Evolutionary conservation across 2,113 vertebrate species (phyloP).

Genomic region (Pteruthius melanotis): DNA sequence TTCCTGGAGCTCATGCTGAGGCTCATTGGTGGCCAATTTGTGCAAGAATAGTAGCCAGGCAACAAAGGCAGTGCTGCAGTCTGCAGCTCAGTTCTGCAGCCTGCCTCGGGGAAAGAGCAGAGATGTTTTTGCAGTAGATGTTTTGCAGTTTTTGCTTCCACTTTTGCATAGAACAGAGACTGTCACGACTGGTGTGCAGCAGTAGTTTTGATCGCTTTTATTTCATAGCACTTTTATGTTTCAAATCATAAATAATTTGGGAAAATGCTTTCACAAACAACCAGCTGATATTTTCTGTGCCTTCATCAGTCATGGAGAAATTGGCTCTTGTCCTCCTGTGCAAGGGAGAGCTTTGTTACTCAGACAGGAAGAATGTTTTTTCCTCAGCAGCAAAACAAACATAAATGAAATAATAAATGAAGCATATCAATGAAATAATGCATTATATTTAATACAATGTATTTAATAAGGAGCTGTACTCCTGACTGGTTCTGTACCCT

Average conservation of each 20-base stretch:
- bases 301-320: not conserved
- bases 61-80: not conserved
- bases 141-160: no score
- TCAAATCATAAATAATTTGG: not conserved
- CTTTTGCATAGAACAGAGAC: not conserved
- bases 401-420: not conserved
- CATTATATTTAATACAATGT: not conserved
- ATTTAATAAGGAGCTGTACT: not conserved
- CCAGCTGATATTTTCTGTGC: not conserved
- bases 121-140: not conserved
- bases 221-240: not conserved
- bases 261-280: not conserved
- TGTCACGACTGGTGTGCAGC: accelerated
- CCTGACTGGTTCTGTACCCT: not conserved
- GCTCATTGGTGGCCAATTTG: not conserved
- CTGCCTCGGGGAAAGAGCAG: not conserved
- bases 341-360: not conserved
- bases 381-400: not conserved
- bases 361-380: not conserved
- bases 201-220: not conserved
- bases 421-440: no score
- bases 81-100: not conserved
- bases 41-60: not conserved
- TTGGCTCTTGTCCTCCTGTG: not conserved
- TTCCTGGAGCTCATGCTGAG: not conserved